These are phyloP conservation scores for Cheilosia impressa DNA, from an alignment of 2,888 invertebrate species.

Conservation along the genomic window DNA sequence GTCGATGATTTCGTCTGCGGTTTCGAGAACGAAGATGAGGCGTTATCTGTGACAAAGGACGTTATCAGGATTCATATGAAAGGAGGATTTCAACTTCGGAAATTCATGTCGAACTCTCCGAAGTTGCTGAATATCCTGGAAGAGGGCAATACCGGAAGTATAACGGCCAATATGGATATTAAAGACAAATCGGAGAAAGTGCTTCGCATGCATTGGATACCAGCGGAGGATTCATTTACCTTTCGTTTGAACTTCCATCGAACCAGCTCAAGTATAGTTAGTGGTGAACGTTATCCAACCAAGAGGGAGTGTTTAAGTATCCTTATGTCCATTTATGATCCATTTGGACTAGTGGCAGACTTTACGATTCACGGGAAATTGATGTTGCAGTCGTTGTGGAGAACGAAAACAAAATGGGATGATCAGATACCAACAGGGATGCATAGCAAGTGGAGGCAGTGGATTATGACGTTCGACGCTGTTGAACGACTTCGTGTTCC, in stretches of 20 bases:
- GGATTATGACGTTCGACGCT: not conserved
- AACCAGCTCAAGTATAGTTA: not conserved
- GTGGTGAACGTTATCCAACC: not conserved
- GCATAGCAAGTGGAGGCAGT: not conserved
- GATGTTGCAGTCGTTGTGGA: constrained; percentile 1
- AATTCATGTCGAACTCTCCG: constrained; percentile 36
- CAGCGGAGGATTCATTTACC: not conserved
- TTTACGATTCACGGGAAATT: constrained; percentile 10
- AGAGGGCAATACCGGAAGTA: not conserved
- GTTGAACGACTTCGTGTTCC: not conserved
- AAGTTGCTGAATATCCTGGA: not conserved
- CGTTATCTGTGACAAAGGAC: not conserved
- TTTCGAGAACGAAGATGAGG: constrained; percentile 35
- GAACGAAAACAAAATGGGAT: not conserved
- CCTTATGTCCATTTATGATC: constrained; percentile 14
- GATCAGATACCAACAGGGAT: constrained; percentile 1
- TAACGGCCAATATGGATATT: not conserved
- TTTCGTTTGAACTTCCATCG: not conserved
- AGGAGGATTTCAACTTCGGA: constrained; percentile 18
- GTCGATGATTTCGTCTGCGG: constrained; percentile 66
- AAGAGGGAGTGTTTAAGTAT: constrained; percentile 24
- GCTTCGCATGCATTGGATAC: constrained; percentile 18
- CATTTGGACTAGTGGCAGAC: constrained; percentile 15
- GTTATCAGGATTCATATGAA: not conserved
- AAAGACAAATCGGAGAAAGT: constrained; percentile 1